These are phyloP conservation scores for Petrocephalus schoutedeni DNA, from an alignment of 2,797 vertebrate genomes.

Conservation along the genomic window DNA sequence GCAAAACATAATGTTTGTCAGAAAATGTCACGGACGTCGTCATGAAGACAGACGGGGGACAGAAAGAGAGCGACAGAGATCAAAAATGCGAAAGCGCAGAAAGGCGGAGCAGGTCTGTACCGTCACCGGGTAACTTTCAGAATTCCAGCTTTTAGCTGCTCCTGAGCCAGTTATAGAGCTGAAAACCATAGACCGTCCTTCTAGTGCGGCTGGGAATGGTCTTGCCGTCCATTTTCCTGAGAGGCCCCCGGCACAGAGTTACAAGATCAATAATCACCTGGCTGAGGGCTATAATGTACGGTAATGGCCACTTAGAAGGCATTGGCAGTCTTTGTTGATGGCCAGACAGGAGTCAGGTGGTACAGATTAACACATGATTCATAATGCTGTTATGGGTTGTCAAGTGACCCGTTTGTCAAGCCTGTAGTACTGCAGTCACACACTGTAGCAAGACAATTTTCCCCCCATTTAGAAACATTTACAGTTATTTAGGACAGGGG, in stretches of 20 bases:
- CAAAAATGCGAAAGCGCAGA: not conserved
- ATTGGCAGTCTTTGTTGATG: slow-evolving; percentile 1
- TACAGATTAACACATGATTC: slow-evolving; percentile 1
- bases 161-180: not conserved
- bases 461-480: not conserved
- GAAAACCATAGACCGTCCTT: not conserved
- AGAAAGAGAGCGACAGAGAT: not conserved
- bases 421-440: not conserved
- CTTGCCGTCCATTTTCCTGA: not conserved
- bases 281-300: slow-evolving; percentile 12
- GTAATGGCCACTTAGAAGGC: slow-evolving; percentile 11
- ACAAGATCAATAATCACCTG: slow-evolving; percentile 9
- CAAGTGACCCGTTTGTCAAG: not conserved
- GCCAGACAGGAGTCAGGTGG: not conserved
- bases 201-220: not conserved
- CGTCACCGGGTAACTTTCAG: not conserved
- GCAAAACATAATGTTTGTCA: too few species aligned
- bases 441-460: not conserved
- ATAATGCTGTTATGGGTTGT: not conserved
- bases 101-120: not conserved
- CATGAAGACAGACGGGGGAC: not conserved
- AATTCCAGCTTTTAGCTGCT: not conserved
- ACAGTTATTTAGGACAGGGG: not conserved
- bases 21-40: not conserved
- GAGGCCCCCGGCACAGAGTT: not conserved